phyloP scores from a whole-genome alignment of 2,888 invertebrate genomes.

The Leptarthrus brevirostris region DNA sequence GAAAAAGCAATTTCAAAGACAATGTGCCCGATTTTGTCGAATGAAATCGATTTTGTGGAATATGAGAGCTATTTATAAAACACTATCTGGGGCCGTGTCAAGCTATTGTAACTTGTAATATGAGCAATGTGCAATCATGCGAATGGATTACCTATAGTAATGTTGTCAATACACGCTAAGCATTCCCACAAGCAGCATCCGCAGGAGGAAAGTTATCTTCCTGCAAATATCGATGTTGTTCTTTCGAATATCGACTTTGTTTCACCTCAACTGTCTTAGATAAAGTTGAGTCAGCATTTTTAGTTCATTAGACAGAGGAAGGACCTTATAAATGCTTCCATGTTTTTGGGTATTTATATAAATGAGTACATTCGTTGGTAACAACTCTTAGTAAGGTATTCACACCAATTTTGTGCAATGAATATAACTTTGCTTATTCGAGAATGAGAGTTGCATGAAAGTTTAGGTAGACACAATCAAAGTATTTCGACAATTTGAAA shows the following conservation, averaged over 20 bases:
- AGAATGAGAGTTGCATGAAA: too few species aligned
- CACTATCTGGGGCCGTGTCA: conserved; percentile 30
- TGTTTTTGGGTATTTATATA: too few species aligned
- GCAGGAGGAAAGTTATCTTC: conserved; percentile 17
- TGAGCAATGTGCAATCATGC: conserved; percentile 52
- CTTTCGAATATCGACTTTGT: conserved; percentile 3
- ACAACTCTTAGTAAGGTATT: too few species aligned
- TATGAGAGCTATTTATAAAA: conserved; percentile 48
- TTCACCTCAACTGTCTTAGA: conserved; percentile 7
- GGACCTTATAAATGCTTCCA: too few species aligned
- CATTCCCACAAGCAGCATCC: conserved; percentile 2
- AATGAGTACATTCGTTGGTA: too few species aligned
- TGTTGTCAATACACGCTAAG: conserved; percentile 23
- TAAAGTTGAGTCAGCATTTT: not conserved
- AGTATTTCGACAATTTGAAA: too few species aligned
- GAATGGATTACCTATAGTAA: conserved; percentile 49
- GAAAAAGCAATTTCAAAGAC: conserved; percentile 51
- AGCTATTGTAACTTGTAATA: conserved; percentile 38
- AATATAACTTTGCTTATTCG: too few species aligned
- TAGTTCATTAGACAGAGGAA: not conserved
- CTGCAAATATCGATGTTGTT: conserved; percentile 32
- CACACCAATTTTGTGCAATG: too few species aligned
- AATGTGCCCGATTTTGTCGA: conserved; percentile 50
- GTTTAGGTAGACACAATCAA: too few species aligned
- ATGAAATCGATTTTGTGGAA: conserved; percentile 49